phyloP scores from a whole-genome alignment of 2,888 invertebrate species.

The Polia nebulosa region DNA sequence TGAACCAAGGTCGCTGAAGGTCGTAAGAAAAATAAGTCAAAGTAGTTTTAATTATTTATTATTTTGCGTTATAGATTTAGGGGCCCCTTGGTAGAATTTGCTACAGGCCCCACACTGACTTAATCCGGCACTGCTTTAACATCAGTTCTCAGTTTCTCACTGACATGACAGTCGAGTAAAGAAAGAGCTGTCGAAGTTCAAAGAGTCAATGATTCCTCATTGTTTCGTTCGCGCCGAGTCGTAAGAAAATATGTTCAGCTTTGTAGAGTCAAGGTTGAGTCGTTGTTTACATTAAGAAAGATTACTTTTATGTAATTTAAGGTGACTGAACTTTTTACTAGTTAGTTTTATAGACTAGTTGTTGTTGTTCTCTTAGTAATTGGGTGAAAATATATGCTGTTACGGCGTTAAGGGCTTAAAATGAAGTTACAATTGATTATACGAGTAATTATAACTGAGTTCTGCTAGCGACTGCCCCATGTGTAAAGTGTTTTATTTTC shows the following conservation, averaged over 20 bases:
- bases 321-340: conserved; percentile 44
- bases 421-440: too few species aligned
- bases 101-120: too few species aligned
- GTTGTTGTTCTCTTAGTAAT: not conserved
- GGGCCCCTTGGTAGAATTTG: too few species aligned
- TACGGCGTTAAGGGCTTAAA: not conserved
- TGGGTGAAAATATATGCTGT: not conserved
- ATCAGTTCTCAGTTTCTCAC: not conserved
- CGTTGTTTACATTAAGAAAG: conserved; percentile 42
- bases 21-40: too few species aligned
- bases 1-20: too few species aligned
- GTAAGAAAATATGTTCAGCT: conserved; percentile 53
- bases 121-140: too few species aligned
- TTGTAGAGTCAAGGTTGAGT: conserved; percentile 60
- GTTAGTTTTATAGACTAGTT: not conserved
- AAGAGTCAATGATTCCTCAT: conserved; percentile 32
- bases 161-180: not conserved
- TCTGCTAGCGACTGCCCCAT: too few species aligned
- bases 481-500: too few species aligned
- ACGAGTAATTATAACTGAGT: too few species aligned
- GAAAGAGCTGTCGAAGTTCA: conserved; percentile 44
- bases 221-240: conserved; percentile 37
- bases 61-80: too few species aligned
- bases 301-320: conserved; percentile 39
- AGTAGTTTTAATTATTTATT: too few species aligned